These are phyloP conservation scores for Nannoperca australis DNA, from an alignment of 2,797 vertebrate genomes.

Conservation along the genomic window DNA sequence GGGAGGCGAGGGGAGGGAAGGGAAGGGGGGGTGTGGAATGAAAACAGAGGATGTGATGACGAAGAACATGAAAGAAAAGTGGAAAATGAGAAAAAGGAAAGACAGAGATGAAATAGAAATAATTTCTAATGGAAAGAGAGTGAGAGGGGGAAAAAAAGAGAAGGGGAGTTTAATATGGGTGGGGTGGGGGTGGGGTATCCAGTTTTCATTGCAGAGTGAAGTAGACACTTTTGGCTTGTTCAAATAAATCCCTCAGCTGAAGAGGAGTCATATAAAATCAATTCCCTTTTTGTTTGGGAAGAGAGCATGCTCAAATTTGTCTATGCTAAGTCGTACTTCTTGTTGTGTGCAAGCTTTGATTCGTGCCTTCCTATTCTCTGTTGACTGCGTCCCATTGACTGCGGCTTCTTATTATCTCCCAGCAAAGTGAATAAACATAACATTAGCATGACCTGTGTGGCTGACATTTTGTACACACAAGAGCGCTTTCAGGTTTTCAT, in stretches of 20 bases:
- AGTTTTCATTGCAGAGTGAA: constrained; percentile 66
- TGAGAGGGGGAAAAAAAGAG: constrained; percentile 10
- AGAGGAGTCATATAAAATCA: constrained; percentile 74
- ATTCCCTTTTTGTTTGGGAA: constrained; percentile 69
- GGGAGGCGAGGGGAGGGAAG: constrained; percentile 9
- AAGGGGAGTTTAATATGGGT: constrained; percentile 32
- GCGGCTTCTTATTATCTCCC: constrained; percentile 20
- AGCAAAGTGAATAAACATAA: constrained; percentile 18
- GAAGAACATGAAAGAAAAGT: constrained; percentile 62
- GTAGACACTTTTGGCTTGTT: constrained; percentile 72
- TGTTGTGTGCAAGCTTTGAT: constrained; percentile 39
- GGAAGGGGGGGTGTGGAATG: neutral
- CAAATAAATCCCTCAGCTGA: constrained; percentile 70
- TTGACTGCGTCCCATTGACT: constrained; percentile 33
- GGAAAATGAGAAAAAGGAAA: constrained; percentile 57
- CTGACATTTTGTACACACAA: constrained; percentile 16
- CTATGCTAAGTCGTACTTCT: constrained; percentile 52
- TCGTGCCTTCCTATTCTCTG: constrained; percentile 13
- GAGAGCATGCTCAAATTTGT: constrained; percentile 58
- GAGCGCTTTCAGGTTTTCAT: neutral
- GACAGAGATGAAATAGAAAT: constrained; percentile 39
- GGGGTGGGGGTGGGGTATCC: constrained; percentile 30
- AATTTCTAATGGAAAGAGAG: constrained; percentile 46
- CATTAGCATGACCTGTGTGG: neutral
- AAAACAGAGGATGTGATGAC: constrained; percentile 30